Percentiles rank a stretch among this genome's conserved stretches.
Evolutionary conservation across 2,888 invertebrate genomes (phyloP).

Genomic region (Apotomis turbidana): DNA sequence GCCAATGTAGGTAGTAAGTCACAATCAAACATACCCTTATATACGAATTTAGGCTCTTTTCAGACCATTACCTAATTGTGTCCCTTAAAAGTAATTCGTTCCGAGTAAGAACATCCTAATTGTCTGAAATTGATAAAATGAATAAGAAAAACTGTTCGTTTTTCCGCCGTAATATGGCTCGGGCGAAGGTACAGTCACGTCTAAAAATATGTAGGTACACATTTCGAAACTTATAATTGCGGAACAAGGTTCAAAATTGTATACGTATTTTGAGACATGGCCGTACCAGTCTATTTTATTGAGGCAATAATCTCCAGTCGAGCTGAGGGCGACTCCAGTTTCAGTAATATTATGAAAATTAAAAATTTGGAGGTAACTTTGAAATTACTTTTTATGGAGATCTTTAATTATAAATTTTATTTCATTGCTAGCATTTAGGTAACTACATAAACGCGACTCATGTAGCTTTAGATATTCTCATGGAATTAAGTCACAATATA

Average conservation of each 20-base stretch:
- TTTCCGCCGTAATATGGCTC: slow-evolving; percentile 6
- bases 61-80: background rate
- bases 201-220: no score
- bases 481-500: background rate
- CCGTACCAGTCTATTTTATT: slow-evolving; percentile 44
- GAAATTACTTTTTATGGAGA: slow-evolving; percentile 48
- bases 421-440: background rate
- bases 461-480: background rate
- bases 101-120: slow-evolving; percentile 15
- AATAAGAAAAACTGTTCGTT: slow-evolving; percentile 15
- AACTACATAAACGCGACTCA: background rate
- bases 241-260: no score
- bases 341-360: slow-evolving; percentile 51
- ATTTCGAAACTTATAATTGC: no score
- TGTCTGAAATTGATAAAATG: slow-evolving; percentile 21
- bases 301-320: slow-evolving; percentile 47
- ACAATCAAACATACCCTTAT: no score
- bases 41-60: background rate
- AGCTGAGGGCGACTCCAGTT: slow-evolving; percentile 28
- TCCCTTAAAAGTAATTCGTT: slow-evolving; percentile 8
- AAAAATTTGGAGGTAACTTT: slow-evolving; percentile 48
- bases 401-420: slow-evolving; percentile 48
- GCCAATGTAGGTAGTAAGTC: no score
- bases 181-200: background rate
- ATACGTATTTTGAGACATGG: no score